Percentiles rank a stretch among this genome's conserved stretches.
phyloP scores from a whole-genome alignment of 2,113 vertebrate genomes.

The Sinocyclocheilus anshuiensis region DNA sequence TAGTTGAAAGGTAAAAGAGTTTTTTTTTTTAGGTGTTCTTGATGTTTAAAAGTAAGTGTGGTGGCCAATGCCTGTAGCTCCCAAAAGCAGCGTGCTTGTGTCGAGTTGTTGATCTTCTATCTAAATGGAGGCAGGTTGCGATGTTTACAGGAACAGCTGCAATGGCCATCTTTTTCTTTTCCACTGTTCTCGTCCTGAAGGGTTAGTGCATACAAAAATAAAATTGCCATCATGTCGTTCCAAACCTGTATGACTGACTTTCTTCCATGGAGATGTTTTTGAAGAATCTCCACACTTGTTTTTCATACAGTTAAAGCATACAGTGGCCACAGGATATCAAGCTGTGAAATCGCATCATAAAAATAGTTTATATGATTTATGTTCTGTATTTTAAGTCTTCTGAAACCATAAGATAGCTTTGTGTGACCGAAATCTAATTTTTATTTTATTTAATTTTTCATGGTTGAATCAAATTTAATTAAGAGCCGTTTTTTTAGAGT shows the following conservation, averaged over 20 bases:
- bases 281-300: background rate
- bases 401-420: background rate
- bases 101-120: background rate
- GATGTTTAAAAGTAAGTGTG: background rate
- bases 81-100: background rate
- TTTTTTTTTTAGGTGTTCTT: background rate
- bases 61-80: background rate
- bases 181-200: background rate
- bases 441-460: too few relatives aligned
- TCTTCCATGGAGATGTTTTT: conserved; percentile 2
- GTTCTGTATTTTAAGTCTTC: background rate
- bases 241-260: background rate
- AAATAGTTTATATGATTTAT: background rate
- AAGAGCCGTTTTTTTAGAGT: too few relatives aligned
- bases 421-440: too few relatives aligned
- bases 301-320: background rate
- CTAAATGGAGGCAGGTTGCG: conserved; percentile 33
- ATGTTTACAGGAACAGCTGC: conserved; percentile 11
- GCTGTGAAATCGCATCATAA: background rate
- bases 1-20: conserved; percentile 25
- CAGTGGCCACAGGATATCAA: background rate
- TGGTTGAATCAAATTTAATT: too few relatives aligned
- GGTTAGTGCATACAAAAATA: background rate
- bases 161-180: background rate
- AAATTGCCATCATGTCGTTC: background rate